A percentile compares a stretch with the other conserved stretches of the same genome.
Evolutionary conservation across 2,888 invertebrate species (phyloP).

Genomic region (Zaprionus obscuricornis): DNA sequence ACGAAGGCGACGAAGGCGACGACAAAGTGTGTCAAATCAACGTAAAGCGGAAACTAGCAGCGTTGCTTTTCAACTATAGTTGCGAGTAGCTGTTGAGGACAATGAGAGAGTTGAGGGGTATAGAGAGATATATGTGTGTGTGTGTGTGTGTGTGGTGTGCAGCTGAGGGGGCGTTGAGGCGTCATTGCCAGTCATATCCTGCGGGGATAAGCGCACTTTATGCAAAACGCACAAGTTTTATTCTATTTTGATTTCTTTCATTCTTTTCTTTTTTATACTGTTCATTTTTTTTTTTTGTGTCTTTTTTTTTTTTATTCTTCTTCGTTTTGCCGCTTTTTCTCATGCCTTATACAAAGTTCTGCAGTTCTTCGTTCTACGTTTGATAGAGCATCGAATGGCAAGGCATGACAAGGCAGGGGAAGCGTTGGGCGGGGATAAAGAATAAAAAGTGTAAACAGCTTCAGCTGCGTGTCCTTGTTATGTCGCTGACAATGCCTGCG

Average conservation of each 20-base stretch:
- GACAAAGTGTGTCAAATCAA: no score
- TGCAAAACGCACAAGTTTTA: conserved; percentile 71
- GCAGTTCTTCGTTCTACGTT: conserved; percentile 3
- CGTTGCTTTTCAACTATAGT: no score
- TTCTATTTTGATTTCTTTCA: conserved; percentile 62
- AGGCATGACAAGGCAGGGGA: no score
- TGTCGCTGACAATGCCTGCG: conserved; percentile 72
- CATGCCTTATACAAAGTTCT: conserved; percentile 11
- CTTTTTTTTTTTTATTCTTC: not conserved
- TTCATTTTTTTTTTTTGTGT: not conserved
- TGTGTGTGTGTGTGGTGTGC: conserved; percentile 13
- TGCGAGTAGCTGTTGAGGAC: no score
- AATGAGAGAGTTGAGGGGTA: no score
- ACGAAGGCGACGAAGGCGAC: no score
- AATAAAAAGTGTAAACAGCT: conserved; percentile 67
- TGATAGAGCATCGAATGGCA: no score
- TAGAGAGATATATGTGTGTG: not conserved
- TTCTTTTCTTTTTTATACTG: conserved; percentile 28
- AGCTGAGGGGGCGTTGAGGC: conserved; percentile 43
- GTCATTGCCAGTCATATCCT: conserved; percentile 73
- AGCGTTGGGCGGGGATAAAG: not conserved
- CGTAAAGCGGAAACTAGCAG: no score
- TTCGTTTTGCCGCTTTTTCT: not conserved
- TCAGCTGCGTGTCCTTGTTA: conserved; percentile 68
- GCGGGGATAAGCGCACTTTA: conserved; percentile 75